Conservation (phyloP, 2,888 invertebrate genomes). For the Lithosia quadra region DNA sequence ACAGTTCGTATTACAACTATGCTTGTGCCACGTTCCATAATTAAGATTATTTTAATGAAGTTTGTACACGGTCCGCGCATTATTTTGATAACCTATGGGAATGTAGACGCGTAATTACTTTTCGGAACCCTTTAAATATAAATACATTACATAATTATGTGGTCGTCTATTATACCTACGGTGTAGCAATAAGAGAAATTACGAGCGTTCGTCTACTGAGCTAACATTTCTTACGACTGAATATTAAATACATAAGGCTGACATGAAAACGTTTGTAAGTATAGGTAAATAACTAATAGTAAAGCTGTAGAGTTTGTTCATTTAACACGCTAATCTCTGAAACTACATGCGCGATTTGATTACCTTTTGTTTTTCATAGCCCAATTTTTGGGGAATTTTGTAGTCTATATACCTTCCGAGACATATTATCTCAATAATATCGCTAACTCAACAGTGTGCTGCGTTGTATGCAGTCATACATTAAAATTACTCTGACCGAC, state of each 20-base stretch:
- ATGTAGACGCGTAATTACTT: slow-evolving; percentile 42
- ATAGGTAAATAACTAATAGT: no score
- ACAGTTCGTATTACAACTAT: slow-evolving; percentile 28
- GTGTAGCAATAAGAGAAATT: slow-evolving; percentile 28
- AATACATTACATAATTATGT: slow-evolving; percentile 27
- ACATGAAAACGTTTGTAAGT: no score
- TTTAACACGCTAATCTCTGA: no score
- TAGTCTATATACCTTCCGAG: no score
- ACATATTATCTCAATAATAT: no score
- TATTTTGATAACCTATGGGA: slow-evolving; percentile 49
- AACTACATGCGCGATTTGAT: no score
- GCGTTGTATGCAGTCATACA: no score
- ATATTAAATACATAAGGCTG: slow-evolving; percentile 14
- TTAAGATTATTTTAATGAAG: slow-evolving; percentile 50
- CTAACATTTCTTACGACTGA: not conserved
- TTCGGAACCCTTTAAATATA: slow-evolving; percentile 40
- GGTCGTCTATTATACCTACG: slow-evolving; percentile 20
- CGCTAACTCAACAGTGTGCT: no score
- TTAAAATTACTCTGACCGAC: no score
- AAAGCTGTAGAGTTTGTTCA: no score
- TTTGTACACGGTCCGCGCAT: slow-evolving; percentile 31
- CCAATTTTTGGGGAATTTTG: no score
- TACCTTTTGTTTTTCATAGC: no score
- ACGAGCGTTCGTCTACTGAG: not conserved
- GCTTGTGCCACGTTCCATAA: slow-evolving; percentile 42